Conservation (phyloP, 1,140 invertebrate genomes). For the Ooceraea biroi region DNA sequence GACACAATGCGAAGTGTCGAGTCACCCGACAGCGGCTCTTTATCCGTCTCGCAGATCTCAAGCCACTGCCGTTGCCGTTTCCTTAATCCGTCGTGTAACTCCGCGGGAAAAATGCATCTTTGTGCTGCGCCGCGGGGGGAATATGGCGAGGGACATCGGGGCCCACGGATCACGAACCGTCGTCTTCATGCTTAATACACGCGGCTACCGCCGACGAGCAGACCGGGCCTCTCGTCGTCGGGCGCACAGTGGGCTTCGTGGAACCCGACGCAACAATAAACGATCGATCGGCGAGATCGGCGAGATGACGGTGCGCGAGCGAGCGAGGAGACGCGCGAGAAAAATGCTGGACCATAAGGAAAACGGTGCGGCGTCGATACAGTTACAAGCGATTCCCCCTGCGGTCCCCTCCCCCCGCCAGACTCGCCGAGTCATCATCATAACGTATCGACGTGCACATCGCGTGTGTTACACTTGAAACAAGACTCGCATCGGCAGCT, state of each 20-base stretch:
- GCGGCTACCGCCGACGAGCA: slow-evolving; percentile 24
- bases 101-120: slow-evolving; percentile 63
- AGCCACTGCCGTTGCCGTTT: slow-evolving; percentile 44
- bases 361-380: slow-evolving; percentile 62
- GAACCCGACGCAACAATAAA: slow-evolving; percentile 49
- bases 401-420: neutral
- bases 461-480: slow-evolving; percentile 45
- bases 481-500: slow-evolving; percentile 35
- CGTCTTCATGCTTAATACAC: slow-evolving; percentile 58
- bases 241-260: slow-evolving; percentile 29
- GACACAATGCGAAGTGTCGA: slow-evolving; percentile 49
- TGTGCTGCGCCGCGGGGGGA: slow-evolving; percentile 40
- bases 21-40: slow-evolving; percentile 43
- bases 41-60: slow-evolving; percentile 33
- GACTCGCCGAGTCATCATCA: slow-evolving; percentile 63
- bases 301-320: slow-evolving; percentile 60
- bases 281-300: slow-evolving; percentile 58
- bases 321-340: neutral
- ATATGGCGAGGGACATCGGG: neutral
- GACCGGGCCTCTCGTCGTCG: slow-evolving; percentile 16
- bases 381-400: slow-evolving; percentile 52
- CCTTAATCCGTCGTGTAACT: slow-evolving; percentile 68
- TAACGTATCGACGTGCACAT: slow-evolving; percentile 58
- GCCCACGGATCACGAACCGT: slow-evolving; percentile 8
- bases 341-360: slow-evolving; percentile 51